Percentiles rank a stretch among this genome's conserved stretches.
Conservation (phyloP, 2,797 vertebrate genomes). For the Chelidonichthys spinosus region DNA sequence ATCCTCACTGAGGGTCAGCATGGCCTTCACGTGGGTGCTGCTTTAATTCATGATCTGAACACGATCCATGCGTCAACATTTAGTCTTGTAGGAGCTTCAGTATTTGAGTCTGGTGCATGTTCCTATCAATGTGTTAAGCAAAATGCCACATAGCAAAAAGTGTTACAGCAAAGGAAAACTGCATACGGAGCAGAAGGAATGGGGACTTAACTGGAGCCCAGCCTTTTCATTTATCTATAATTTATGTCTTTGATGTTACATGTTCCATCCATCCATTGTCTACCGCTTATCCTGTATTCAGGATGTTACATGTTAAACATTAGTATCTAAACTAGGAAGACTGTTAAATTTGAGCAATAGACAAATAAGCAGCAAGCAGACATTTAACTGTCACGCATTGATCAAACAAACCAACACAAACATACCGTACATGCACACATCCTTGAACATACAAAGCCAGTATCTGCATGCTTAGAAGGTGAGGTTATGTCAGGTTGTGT, state of each 20-base stretch:
- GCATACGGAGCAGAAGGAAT: background rate
- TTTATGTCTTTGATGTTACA: too few species aligned
- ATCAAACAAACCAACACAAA: background rate
- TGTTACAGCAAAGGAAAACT: background rate
- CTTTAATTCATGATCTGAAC: background rate
- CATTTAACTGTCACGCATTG: background rate
- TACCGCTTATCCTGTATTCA: too few species aligned
- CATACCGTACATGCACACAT: background rate
- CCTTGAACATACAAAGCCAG: background rate
- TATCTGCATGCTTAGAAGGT: background rate
- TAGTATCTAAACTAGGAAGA: background rate
- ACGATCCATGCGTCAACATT: background rate
- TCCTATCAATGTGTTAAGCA: background rate
- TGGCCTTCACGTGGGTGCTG: background rate
- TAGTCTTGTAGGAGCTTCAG: background rate
- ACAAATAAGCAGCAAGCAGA: background rate
- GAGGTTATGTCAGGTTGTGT: conserved; percentile 13
- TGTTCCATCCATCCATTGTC: too few species aligned
- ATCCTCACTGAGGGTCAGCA: background rate
- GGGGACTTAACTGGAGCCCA: fast-evolving
- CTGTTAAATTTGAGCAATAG: background rate
- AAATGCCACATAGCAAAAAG: background rate
- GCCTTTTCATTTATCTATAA: too few species aligned
- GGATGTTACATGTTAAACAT: background rate
- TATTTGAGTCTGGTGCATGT: too few species aligned